Conservation (phyloP, 2,797 vertebrate genomes). For the Chrosomus eos region DNA sequence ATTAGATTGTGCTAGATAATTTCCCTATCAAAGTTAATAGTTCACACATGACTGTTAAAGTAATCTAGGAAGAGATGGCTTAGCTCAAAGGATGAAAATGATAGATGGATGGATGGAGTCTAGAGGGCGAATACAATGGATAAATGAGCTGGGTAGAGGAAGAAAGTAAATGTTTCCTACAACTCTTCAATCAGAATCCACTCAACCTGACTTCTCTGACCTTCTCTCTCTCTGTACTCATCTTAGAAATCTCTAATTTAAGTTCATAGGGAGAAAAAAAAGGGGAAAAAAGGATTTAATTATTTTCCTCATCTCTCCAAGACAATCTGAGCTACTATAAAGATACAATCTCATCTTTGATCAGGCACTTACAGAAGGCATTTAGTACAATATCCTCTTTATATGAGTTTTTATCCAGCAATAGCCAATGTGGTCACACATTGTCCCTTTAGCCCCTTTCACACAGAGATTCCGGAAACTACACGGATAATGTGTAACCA, state of each 20-base stretch:
- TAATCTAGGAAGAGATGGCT: conserved; percentile 26
- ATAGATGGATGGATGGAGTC: conserved; percentile 33
- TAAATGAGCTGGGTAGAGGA: conserved; percentile 26
- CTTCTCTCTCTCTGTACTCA: neutral
- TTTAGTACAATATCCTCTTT: too few species aligned
- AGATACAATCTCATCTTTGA: too few species aligned
- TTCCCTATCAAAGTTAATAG: neutral
- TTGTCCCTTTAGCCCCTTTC: too few species aligned
- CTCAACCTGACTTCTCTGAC: neutral
- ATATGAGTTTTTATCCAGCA: too few species aligned
- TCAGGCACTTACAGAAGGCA: too few species aligned
- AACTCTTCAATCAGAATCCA: conserved; percentile 1
- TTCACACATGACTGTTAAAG: neutral
- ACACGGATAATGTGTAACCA: too few species aligned
- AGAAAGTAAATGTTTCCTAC: conserved; percentile 9
- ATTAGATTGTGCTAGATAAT: neutral
- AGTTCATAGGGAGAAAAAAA: neutral
- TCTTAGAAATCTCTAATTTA: neutral
- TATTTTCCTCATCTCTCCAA: too few species aligned
- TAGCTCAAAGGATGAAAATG: conserved; percentile 2
- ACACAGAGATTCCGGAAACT: too few species aligned
- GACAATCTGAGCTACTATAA: too few species aligned
- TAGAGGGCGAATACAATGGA: conserved; percentile 10
- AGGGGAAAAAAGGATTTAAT: too few species aligned
- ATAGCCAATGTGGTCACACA: too few species aligned